phyloP scores from a whole-genome alignment of 2,888 invertebrate species.

The Reticulitermes lucifugus region DNA sequence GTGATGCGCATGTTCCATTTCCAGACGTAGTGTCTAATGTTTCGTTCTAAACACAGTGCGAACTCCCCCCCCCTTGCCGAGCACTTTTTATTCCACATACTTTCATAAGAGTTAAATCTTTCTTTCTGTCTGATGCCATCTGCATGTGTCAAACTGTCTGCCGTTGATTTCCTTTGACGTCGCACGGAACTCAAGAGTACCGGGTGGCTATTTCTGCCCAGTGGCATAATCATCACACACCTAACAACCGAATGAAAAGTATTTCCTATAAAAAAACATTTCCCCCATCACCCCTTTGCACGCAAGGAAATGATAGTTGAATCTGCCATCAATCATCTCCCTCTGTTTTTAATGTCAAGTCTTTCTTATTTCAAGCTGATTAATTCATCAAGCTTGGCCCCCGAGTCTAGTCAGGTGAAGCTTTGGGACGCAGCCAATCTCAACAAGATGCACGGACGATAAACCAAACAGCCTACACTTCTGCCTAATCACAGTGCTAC shows the following conservation, averaged over 20 bases:
- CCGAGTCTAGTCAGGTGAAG: conserved; percentile 14
- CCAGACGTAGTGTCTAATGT: conserved; percentile 20
- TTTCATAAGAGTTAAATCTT: conserved; percentile 28
- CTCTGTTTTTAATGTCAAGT: conserved; percentile 43
- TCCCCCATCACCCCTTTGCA: neutral
- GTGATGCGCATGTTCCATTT: conserved; percentile 8
- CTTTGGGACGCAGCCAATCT: conserved; percentile 42
- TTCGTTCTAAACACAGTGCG: conserved; percentile 39
- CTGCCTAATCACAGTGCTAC: conserved; percentile 9
- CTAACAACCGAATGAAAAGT: conserved; percentile 36
- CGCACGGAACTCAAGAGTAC: neutral
- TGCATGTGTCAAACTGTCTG: conserved; percentile 27
- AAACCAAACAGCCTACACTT: neutral
- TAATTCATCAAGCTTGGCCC: conserved; percentile 45
- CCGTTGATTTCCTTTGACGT: conserved; percentile 40
- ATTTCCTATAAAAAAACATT: conserved; percentile 13
- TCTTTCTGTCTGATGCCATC: conserved; percentile 34
- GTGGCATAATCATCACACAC: conserved; percentile 39
- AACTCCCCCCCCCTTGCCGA: conserved; percentile 16
- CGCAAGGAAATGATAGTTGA: conserved; percentile 30
- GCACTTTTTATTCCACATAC: conserved; percentile 33
- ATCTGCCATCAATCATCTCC: conserved; percentile 50
- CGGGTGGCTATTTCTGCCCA: conserved; percentile 30
- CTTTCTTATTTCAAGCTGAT: conserved; percentile 45
- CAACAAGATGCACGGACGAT: conserved; percentile 44